Percentiles rank a stretch among this genome's conserved stretches.
Evolutionary conservation across 1,140 invertebrate genomes (phyloP).

Genomic region (Drosophila micromelanica): DNA sequence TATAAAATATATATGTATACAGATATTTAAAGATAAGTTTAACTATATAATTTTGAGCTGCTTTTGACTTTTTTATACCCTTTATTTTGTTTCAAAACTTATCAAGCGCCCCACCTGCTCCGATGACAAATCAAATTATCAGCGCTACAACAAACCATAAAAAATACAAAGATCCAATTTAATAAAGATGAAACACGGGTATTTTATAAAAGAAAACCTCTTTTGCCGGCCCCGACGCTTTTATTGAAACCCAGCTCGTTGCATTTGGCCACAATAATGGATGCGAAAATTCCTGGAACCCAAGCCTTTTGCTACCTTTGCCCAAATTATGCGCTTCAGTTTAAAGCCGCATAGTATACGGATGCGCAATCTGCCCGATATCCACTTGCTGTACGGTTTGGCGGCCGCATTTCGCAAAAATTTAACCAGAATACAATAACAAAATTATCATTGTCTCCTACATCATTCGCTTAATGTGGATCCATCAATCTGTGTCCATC

Average conservation of each 20-base stretch:
- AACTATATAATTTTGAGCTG: too few species aligned
- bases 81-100: neutral
- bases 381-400: constrained; percentile 45
- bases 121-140: constrained; percentile 65
- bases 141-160: constrained; percentile 24
- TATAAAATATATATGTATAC: neutral
- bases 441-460: constrained; percentile 81
- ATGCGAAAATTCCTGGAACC: constrained; percentile 55
- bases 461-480: constrained; percentile 79
- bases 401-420: constrained; percentile 3
- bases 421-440: constrained; percentile 72
- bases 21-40: neutral
- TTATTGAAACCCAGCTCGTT: constrained; percentile 31
- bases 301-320: constrained; percentile 27
- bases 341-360: constrained; percentile 30
- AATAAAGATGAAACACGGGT: constrained; percentile 43
- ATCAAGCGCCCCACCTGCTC: neutral
- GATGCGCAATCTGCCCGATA: constrained; percentile 21
- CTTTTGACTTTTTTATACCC: neutral
- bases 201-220: constrained; percentile 12
- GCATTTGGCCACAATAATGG: constrained; percentile 60
- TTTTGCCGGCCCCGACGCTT: neutral
- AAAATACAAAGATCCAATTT: constrained; percentile 47
- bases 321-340: constrained; percentile 73
- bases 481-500: constrained; percentile 81